These are phyloP conservation scores for Coelopa pilipes DNA, from an alignment of 2,888 invertebrate species.

Conservation along the genomic window DNA sequence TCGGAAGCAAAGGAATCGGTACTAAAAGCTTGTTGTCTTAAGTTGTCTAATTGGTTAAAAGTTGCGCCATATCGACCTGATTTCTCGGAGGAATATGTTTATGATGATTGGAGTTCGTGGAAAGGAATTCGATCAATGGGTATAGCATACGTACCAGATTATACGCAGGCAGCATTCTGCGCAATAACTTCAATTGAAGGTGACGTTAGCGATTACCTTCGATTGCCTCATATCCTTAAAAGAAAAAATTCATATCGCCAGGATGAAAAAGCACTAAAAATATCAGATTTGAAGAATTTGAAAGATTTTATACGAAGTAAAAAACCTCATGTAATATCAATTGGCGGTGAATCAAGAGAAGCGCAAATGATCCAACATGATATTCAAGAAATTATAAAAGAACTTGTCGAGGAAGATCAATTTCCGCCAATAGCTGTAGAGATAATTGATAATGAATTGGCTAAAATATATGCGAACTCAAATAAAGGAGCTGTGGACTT, in stretches of 20 bases:
- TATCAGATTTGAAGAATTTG: slow-evolving; percentile 76
- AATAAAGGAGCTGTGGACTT: slow-evolving; percentile 86
- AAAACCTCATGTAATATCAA: slow-evolving; percentile 92
- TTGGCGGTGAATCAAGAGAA: slow-evolving; percentile 91
- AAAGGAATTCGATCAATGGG: slow-evolving; percentile 86
- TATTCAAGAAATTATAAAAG: slow-evolving; percentile 78
- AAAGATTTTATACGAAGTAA: slow-evolving; percentile 87
- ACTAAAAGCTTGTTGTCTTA: slow-evolving; percentile 84
- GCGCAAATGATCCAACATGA: slow-evolving; percentile 84
- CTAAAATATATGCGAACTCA: slow-evolving; percentile 92
- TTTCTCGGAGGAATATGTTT: slow-evolving; percentile 82
- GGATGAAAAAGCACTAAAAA: slow-evolving; percentile 75
- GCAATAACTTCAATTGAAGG: slow-evolving; percentile 89
- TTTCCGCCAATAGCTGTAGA: slow-evolving; percentile 89
- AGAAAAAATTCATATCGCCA: slow-evolving; percentile 79
- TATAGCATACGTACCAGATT: slow-evolving; percentile 87
- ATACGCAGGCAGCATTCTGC: slow-evolving; percentile 86
- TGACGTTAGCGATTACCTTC: slow-evolving; percentile 89
- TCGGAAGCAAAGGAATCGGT: slow-evolving; percentile 90
- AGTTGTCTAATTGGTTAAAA: slow-evolving; percentile 91
- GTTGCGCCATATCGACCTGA: slow-evolving; percentile 77
- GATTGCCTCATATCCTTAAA: slow-evolving; percentile 87
- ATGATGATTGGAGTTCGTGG: slow-evolving; percentile 88
- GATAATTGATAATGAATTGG: slow-evolving; percentile 92
- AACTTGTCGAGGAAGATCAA: slow-evolving; percentile 84